Evolutionary conservation across 2,888 invertebrate genomes (phyloP).

Genomic region (Ischnus inquisitorius): DNA sequence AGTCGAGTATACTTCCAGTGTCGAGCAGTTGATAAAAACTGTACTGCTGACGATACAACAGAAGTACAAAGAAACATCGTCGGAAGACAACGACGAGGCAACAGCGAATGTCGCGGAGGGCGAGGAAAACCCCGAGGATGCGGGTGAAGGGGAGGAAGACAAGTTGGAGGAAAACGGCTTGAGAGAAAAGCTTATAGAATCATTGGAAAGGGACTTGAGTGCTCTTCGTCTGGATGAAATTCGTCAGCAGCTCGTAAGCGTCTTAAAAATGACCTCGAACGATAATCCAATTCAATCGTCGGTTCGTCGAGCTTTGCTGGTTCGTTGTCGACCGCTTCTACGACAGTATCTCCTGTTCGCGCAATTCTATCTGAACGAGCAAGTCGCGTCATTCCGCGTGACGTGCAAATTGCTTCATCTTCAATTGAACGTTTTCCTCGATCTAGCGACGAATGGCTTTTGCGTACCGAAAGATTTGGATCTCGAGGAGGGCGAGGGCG

Average conservation of each 20-base stretch:
- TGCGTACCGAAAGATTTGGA: constrained; percentile 95
- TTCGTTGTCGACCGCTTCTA: constrained; percentile 89
- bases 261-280: constrained; percentile 77
- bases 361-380: constrained; percentile 93
- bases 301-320: constrained; percentile 78
- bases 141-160: constrained; percentile 86
- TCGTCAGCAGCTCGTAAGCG: constrained; percentile 76
- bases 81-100: constrained; percentile 82
- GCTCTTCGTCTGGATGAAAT: constrained; percentile 87
- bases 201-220: constrained; percentile 88
- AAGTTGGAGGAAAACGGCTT: constrained; percentile 89
- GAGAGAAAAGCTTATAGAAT: constrained; percentile 89
- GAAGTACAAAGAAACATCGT: constrained; percentile 86
- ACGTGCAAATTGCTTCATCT: constrained; percentile 94
- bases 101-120: constrained; percentile 79
- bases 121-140: constrained; percentile 79
- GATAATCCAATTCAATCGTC: constrained; percentile 41
- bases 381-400: constrained; percentile 92
- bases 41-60: constrained; percentile 88
- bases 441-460: constrained; percentile 95
- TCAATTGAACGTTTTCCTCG: constrained; percentile 93
- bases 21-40: constrained; percentile 86
- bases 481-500: constrained; percentile 88
- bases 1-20: constrained; percentile 68
- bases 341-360: constrained; percentile 92